phyloP scores from a whole-genome alignment of 2,888 invertebrate genomes.

The Latrodectus hesperus region DNA sequence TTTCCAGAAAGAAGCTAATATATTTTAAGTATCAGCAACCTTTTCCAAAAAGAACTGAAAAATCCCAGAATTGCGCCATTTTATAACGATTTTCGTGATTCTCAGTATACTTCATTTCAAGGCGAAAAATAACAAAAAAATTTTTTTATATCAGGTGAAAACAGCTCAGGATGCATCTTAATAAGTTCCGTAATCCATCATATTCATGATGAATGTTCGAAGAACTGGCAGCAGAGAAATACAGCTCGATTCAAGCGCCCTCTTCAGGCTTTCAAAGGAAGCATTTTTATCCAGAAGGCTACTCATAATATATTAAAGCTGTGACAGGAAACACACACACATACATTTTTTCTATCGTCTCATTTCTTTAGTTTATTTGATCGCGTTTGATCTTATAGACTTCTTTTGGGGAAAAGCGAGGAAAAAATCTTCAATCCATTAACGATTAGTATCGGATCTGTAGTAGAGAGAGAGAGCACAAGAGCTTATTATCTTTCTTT shows the following conservation, averaged over 20 bases:
- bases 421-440: slow-evolving; percentile 43
- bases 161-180: slow-evolving; percentile 53
- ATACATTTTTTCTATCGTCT: slow-evolving; percentile 36
- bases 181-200: slow-evolving; percentile 65
- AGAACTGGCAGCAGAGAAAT: slow-evolving; percentile 40
- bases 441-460: slow-evolving; percentile 34
- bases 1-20: too few species aligned
- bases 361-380: slow-evolving; percentile 33
- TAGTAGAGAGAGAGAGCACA: background rate
- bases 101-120: slow-evolving; percentile 20
- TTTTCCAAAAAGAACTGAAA: background rate
- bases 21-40: too few species aligned
- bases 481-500: background rate
- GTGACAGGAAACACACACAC: slow-evolving; percentile 29
- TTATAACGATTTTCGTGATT: slow-evolving; percentile 28
- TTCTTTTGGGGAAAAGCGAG: slow-evolving; percentile 6
- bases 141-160: slow-evolving; percentile 35
- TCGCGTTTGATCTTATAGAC: slow-evolving; percentile 31
- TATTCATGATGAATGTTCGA: slow-evolving; percentile 54
- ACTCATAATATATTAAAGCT: slow-evolving; percentile 57
- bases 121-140: slow-evolving; percentile 6
- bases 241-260: slow-evolving; percentile 41
- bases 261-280: slow-evolving; percentile 35
- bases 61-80: slow-evolving; percentile 25
- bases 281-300: slow-evolving; percentile 46